Evolutionary conservation across 2,113 vertebrate species (phyloP), one percentile per base, ranked within the genome.

Genomic region (Corynorhinus townsendii): DNA sequence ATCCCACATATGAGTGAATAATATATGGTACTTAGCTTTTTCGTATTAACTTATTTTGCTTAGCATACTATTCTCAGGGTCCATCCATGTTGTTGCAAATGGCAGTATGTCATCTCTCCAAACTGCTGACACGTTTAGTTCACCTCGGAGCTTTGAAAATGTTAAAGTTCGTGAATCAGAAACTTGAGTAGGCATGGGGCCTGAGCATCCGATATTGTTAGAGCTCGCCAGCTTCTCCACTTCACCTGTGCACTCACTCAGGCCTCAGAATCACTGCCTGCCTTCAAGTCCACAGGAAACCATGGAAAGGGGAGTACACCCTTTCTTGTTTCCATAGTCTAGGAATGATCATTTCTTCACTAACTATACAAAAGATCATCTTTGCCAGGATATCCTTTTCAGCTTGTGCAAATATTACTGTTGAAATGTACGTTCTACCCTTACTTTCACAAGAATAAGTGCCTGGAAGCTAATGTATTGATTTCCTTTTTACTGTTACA

Each of bases 81-180:
- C 19, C 47, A 77, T 77, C 73, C 47, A n/a, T 52, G 30, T 35
- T 28, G 11, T 77, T 7, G 2, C 75, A 11, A 49, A 77, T 77
- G 16, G 38, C 30, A 52, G 17, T n/a, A n/a, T n/a, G 52, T 49
- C 17, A 77, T 77, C 75, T n/a, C 81, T 88, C 35, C 64, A 95
- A 66, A 38, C 24, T 92, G 45, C 38, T 94, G 71, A 93, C 73
- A 88, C 64, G 38, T 66, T 95, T 52, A 80, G 19, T 35, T 89
- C 86, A 66, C 33, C 26, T 76, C 77, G 89, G 73, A 82, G n/a
- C 54, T 89, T 92, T 86, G 75, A 71, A 95, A 88, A 80, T 75
- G 20, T 52, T 79, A 54, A 91, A 59, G 26, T 16, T 24, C 79
- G 49, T 88, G 26, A 92, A 19, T 30, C 43, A 19, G 64, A 93